Base-by-base conservation (phyloP, 2,113 vertebrate species). In the Antechinus flavipes region DNA sequence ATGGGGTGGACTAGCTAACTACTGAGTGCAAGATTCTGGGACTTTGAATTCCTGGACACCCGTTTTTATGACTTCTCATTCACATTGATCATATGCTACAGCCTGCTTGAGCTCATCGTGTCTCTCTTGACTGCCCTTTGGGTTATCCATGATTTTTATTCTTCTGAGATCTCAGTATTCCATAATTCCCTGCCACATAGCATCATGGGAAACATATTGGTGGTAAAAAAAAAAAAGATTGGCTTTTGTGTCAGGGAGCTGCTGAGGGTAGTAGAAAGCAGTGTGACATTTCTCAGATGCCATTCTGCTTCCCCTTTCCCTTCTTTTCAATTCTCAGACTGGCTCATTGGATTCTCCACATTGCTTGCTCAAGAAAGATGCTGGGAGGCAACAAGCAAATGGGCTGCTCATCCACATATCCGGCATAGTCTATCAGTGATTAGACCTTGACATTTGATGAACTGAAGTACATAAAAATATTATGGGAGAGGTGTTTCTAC, bases 401-500 rank as follows among this genome's bases (percentile, higher is more conserved):
- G n/a, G 19, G 16, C 19, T 84, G 19, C n/a, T 84, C 68, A 42
- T 42, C 19, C n/a, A 84, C 19, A 42, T 42, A 23, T 84, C 68
- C 23, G 19, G 35, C 68, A 84, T n/a, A 23, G 16, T 84, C 16
- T 84, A 1, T 8, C 68, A 42, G 23, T 42, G 68, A 84, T 23
- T 42, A 42, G 19, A 42, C n/a, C 8, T 42, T 84, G 68, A 84
- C 42, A 84, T 84, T 42, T 42, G n/a, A 42, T 84, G 68, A 42
- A 84, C 42, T 42, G 68, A 23, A 42, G 7, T 84, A 35, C 42
- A 42, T 8, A n/a, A 84, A 47, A 22, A 5, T 93, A 93, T 97
- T 93, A 35, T 90, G 76, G 47, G 94, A 98, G 95, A 97, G 94
- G 97, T 97, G 97, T 92, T 95, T 97, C 97, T 95, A 94, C 95